Base-by-base conservation (phyloP, 1,140 invertebrate species). In the Drosophila lacteicornis region DNA sequence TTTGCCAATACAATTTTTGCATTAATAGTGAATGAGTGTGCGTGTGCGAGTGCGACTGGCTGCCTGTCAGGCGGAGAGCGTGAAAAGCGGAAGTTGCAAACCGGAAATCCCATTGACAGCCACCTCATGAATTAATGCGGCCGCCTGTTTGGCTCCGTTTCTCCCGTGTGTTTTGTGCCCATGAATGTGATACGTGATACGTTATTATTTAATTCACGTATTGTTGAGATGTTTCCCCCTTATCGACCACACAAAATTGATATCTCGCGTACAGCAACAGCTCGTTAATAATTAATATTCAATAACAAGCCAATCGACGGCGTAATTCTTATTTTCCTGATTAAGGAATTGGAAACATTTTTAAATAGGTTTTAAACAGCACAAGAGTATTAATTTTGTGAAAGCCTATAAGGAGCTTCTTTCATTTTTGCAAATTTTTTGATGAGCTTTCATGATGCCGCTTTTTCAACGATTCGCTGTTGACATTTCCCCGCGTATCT, bases 51-150 rank as follows among this genome's bases (percentile, higher is more conserved):
- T 33, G 36, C 27, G 55, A 67, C 38, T 19, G 62, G 19, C 53
- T 69, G 75, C 7, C 45, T 61, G 75, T 68, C 69, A 45, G 42
- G 61, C 55, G 57, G 50, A 79, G 62, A 75, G 83, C 82, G 82
- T 71, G 79, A 79, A 76, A 86, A 82, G 66, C 82, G 82, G 82
- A 86, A 82, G 79, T 82, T 60, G 68, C 69, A 67, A 88, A 71
- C 84, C 84, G 84, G 84, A 88, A 84, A 88, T 78, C 77, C 80
- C 78, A 84, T 88, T 80, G 82, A 87, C 77, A 84, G 82, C 57
- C 74, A 71, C 73, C 74, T 84, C 77, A 80, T 88, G 84, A 84
- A 87, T 84, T 88, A 87, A 87, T 88, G 80, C 80, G 65, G 67
- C 83, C 57, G 80, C 82, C 58, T 75, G 75, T 78, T 69, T 53